These are phyloP conservation scores for Drosophila tsacasi DNA, from an alignment of 1,140 invertebrate genomes.

Conservation along the genomic window DNA sequence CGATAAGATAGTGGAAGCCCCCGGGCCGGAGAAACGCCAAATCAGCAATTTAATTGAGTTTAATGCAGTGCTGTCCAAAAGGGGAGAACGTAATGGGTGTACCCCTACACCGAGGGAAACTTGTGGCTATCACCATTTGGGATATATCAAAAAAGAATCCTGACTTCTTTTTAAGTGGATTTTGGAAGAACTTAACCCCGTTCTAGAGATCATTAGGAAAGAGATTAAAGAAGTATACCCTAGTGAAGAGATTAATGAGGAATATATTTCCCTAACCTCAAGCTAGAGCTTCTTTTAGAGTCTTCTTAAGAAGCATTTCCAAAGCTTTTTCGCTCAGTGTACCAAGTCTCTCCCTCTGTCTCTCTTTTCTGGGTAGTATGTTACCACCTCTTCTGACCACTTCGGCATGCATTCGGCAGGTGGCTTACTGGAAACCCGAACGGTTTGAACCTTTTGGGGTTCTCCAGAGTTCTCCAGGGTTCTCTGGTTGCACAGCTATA, in stretches of 20 bases:
- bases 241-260: not conserved
- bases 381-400: not conserved
- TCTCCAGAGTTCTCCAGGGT: constrained; percentile 5
- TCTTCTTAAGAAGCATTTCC: not conserved
- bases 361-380: not conserved
- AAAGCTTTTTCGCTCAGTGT: not conserved
- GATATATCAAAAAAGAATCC: not conserved
- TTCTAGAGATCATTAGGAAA: not conserved
- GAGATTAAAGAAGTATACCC: not conserved
- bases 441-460: not conserved
- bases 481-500: not conserved
- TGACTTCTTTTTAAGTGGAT: not conserved
- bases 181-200: not conserved
- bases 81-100: constrained; percentile 6
- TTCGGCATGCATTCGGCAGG: constrained; percentile 11
- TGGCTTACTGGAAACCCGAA: constrained; percentile 7
- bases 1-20: constrained; percentile 39
- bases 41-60: constrained; percentile 40
- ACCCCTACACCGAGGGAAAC: not conserved
- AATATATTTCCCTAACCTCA: not conserved
- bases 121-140: too few relatives aligned
- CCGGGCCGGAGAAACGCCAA: constrained; percentile 20
- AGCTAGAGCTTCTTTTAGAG: not conserved
- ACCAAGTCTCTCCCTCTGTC: not conserved
- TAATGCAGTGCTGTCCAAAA: constrained; percentile 21